These are phyloP conservation scores for Pseudopipra pipra DNA, from an alignment of 2,113 vertebrate species.

Conservation along the genomic window DNA sequence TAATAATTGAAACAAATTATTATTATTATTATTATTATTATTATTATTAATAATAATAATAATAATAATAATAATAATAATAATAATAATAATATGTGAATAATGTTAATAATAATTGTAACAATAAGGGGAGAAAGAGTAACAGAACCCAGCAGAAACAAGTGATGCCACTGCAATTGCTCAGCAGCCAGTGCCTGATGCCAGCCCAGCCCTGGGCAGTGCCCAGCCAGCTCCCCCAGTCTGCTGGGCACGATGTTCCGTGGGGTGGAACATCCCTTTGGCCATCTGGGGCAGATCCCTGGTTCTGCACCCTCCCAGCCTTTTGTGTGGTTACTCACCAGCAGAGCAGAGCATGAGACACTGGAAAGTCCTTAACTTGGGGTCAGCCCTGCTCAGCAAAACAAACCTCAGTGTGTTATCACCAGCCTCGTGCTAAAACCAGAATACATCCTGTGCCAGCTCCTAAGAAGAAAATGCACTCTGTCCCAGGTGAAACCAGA, in stretches of 20 bases:
- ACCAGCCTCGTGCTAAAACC: background rate
- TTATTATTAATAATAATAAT: no score
- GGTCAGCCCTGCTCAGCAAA: background rate
- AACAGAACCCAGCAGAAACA: background rate
- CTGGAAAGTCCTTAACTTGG: background rate
- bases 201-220: rapidly evolving
- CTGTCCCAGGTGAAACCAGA: background rate
- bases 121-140: background rate
- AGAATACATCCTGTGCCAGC: background rate
- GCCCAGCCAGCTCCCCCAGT: background rate
- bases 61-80: no score
- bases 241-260: background rate
- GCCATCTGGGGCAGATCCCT: background rate
- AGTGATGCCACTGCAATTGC: background rate
- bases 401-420: background rate
- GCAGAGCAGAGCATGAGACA: background rate
- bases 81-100: background rate
- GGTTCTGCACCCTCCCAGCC: background rate
- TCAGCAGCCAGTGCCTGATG: rapidly evolving
- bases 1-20: background rate
- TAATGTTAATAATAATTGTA: no score
- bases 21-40: background rate
- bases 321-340: background rate
- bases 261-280: background rate
- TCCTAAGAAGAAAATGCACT: background rate